These are phyloP conservation scores for Lycia hirtaria DNA, from an alignment of 2,888 invertebrate species.

Conservation along the genomic window DNA sequence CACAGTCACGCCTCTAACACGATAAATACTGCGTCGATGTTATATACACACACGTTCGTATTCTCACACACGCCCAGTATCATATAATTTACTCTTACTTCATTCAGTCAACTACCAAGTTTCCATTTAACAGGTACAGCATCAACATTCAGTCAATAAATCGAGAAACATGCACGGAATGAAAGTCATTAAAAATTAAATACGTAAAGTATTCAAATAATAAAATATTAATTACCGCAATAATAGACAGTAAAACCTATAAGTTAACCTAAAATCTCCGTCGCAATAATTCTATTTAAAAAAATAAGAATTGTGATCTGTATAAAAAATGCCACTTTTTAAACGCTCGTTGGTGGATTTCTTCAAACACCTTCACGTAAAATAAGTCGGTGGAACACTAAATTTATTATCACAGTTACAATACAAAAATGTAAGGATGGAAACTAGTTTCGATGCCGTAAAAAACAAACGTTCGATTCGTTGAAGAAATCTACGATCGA, in stretches of 20 bases:
- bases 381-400: slow-evolving; percentile 82
- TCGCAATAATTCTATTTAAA: slow-evolving; percentile 69
- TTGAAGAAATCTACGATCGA: slow-evolving; percentile 82
- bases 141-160: slow-evolving; percentile 74
- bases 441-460: slow-evolving; percentile 62
- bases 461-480: slow-evolving; percentile 64
- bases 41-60: slow-evolving; percentile 57
- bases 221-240: slow-evolving; percentile 67
- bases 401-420: slow-evolving; percentile 84
- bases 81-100: slow-evolving; percentile 40
- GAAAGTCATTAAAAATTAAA: slow-evolving; percentile 78
- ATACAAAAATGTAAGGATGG: slow-evolving; percentile 77
- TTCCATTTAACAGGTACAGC: slow-evolving; percentile 66
- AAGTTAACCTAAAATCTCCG: slow-evolving; percentile 68
- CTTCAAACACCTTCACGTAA: slow-evolving; percentile 74
- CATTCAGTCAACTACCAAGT: slow-evolving; percentile 54
- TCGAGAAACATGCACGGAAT: slow-evolving; percentile 79
- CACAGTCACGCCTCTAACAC: slow-evolving; percentile 47
- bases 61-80: slow-evolving; percentile 48
- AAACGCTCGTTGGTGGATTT: slow-evolving; percentile 74
- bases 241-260: slow-evolving; percentile 62
- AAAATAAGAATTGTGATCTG: slow-evolving; percentile 77
- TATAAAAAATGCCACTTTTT: slow-evolving; percentile 64
- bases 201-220: slow-evolving; percentile 80
- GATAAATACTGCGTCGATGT: slow-evolving; percentile 48